Evolutionary conservation across 2,113 vertebrate genomes (phyloP).

Genomic region (Paralichthys olivaceus): DNA sequence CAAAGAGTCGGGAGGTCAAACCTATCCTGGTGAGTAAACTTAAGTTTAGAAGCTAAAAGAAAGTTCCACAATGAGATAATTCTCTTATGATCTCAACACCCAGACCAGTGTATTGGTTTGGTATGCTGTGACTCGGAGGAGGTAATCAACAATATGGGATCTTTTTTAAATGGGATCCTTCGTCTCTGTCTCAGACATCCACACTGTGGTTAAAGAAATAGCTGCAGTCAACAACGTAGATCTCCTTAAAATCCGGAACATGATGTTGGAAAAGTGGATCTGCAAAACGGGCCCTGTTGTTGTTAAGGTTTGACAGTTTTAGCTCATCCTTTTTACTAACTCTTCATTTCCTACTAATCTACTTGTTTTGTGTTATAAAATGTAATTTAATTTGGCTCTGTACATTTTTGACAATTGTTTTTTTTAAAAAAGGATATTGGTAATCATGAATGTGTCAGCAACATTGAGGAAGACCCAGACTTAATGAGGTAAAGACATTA

Average conservation of each 20-base stretch:
- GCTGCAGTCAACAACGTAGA: slow-evolving; percentile 89
- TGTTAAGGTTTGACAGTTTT: slow-evolving; percentile 79
- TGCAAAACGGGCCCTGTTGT: slow-evolving; percentile 81
- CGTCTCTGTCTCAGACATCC: slow-evolving; percentile 85
- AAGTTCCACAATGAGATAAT: not conserved
- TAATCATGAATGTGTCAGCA: slow-evolving; percentile 79
- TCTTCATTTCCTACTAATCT: not conserved
- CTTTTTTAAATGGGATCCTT: not conserved
- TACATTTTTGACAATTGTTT: not conserved
- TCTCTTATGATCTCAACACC: not conserved
- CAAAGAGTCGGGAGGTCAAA: slow-evolving; percentile 78
- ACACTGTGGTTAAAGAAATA: slow-evolving; percentile 89
- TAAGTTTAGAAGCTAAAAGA: not conserved
- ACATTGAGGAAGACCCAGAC: slow-evolving; percentile 88
- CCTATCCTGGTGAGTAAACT: slow-evolving; percentile 86
- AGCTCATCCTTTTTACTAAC: not conserved
- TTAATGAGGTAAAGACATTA: slow-evolving; percentile 86
- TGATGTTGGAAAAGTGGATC: slow-evolving; percentile 93
- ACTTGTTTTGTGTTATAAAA: not conserved
- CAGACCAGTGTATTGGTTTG: not conserved
- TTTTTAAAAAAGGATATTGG: slow-evolving; percentile 75
- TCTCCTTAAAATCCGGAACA: slow-evolving; percentile 88
- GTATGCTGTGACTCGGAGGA: not conserved
- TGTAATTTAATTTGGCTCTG: not conserved
- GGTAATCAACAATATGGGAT: not conserved